Evolutionary conservation across 2,797 vertebrate genomes (phyloP), one percentile per base, ranked within the genome.

Genomic region (Eurystomus glaucurus): DNA sequence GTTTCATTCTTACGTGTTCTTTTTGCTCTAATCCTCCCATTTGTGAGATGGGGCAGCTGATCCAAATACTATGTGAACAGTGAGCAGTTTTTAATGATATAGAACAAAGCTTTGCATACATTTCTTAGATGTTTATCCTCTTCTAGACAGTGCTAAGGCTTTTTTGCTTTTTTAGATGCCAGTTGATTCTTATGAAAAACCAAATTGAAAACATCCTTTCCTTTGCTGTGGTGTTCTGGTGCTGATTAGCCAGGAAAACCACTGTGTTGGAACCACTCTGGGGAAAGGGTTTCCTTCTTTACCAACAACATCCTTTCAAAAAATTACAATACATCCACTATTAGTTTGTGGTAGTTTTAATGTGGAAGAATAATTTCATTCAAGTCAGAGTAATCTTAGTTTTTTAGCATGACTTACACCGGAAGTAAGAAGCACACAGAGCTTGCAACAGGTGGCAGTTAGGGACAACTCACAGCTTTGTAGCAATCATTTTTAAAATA

Each of bases 41-140:
- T 79, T 77, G 43, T 74, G 66, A 78, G 65, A 48, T 6, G 9
- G 62, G 76, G 41, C 31, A 87, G 28, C 45, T 88, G 70, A 65
- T 65, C 64, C 83, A 84, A 41, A 51, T 15, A 26, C 43, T 26
- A 6, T 26, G 10, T 50, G 62, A 93, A 76, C 41, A 85, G 43
- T 1, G 74, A 39, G n/a, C 15, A 26, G 26, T 37, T 90, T 68
- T 76, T 41, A 82, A 91, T 26, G 68, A 39, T 39, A 57, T 45
- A 74, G 68, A 95, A 72, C 45, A 84, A 83, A 93, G 64, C 55
- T 82, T 69, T 87, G 60, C 7, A 0, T 79, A 18, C 1, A 0
- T 54, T 76, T 72, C 78, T 94, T 89, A 93, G 58, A 89, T 90
- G 68, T 46, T 95, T 55, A 29, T 62, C 13, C 7, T 82, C 37